These are phyloP conservation scores for Papilio machaon DNA, from an alignment of 1,140 invertebrate species.

Conservation along the genomic window DNA sequence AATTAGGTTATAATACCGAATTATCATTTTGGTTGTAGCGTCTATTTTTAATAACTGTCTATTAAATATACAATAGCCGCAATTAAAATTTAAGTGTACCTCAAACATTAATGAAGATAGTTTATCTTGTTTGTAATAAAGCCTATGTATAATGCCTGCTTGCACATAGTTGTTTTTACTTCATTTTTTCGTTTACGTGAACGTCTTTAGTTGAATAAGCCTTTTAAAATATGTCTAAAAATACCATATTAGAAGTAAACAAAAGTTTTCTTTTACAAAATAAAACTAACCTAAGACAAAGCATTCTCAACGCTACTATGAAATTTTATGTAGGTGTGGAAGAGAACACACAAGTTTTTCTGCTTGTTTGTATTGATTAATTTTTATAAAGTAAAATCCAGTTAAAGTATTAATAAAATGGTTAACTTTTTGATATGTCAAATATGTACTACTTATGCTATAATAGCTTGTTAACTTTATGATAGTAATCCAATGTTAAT, in stretches of 20 bases:
- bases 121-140: neutral
- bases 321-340: no score
- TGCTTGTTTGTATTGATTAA: no score
- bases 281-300: conserved; percentile 1
- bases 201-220: neutral
- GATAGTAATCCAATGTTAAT: no score
- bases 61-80: neutral
- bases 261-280: neutral
- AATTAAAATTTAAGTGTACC: neutral
- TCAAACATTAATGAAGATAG: neutral
- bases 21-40: neutral
- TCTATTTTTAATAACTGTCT: conserved; percentile 3
- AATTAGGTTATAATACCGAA: conserved; percentile 1
- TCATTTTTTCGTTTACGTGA: neutral
- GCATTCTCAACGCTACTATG: neutral
- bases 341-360: no score
- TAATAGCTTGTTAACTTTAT: no score
- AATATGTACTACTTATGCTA: no score
- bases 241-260: neutral
- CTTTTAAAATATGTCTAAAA: neutral
- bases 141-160: neutral
- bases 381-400: neutral
- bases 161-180: neutral
- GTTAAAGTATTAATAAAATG: neutral
- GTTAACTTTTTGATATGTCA: neutral